phyloP scores from a whole-genome alignment of 23 tunicate species.

The Pegea sp. region DNA sequence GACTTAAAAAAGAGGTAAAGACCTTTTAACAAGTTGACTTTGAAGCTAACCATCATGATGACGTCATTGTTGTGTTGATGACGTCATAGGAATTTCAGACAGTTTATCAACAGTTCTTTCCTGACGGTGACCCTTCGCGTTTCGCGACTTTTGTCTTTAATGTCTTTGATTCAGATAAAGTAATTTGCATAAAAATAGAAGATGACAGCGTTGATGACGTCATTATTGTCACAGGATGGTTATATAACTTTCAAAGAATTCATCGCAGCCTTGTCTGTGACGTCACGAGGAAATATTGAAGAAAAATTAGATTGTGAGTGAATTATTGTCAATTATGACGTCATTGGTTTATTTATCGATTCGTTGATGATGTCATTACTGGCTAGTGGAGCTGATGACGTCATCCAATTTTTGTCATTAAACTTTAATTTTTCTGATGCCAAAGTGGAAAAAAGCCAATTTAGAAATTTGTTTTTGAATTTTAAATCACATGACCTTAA shows the following conservation, averaged over 20 bases:
- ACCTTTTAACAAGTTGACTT: not conserved
- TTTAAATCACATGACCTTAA: too few species aligned
- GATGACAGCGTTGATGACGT: not conserved
- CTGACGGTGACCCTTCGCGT: slow-evolving; percentile 43
- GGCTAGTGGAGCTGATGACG: too few species aligned
- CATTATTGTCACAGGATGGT: slow-evolving; percentile 23
- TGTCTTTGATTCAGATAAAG: slow-evolving; percentile 42
- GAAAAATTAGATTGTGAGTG: slow-evolving; percentile 69
- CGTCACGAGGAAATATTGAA: slow-evolving; percentile 58
- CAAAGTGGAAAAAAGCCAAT: too few species aligned
- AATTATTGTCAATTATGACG: too few species aligned
- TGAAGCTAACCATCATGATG: not conserved
- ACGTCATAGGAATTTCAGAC: slow-evolving; percentile 35
- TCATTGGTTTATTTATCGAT: too few species aligned
- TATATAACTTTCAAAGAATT: slow-evolving; percentile 62
- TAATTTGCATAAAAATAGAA: slow-evolving; percentile 1
- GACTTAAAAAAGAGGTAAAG: slow-evolving; percentile 36
- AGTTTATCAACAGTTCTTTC: slow-evolving; percentile 47
- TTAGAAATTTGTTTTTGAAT: too few species aligned
- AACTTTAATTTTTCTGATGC: too few species aligned
- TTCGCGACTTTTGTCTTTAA: slow-evolving; percentile 55
- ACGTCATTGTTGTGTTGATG: too few species aligned
- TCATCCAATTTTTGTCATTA: too few species aligned
- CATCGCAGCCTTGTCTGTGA: slow-evolving; percentile 33
- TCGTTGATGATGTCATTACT: too few species aligned